Conservation (phyloP, 1,140 invertebrate species). For the Tetramorium alpestre region DNA sequence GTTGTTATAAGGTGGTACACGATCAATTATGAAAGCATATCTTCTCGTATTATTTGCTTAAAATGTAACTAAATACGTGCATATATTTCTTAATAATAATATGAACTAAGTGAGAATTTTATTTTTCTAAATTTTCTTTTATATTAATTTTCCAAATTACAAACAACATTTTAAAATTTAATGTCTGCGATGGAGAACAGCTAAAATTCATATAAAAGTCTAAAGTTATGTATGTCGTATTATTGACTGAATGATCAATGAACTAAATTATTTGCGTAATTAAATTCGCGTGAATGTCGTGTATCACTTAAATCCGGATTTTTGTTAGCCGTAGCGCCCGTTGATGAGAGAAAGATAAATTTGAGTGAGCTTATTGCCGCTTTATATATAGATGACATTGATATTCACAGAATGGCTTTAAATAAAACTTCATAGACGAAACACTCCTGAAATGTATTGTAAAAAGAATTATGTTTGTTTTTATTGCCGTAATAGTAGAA, state of each 20-base stretch:
- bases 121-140: not conserved
- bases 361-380: conserved; percentile 57
- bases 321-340: conserved; percentile 14
- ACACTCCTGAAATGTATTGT: conserved; percentile 26
- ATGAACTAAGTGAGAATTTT: not conserved
- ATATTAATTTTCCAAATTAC: not conserved
- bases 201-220: not conserved
- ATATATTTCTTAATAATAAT: not conserved
- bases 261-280: conserved; percentile 14
- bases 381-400: conserved; percentile 33
- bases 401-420: conserved; percentile 12
- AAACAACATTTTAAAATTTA: not conserved
- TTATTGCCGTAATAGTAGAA: conserved; percentile 31
- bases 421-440: conserved; percentile 34
- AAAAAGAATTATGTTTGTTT: conserved; percentile 42
- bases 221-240: not conserved
- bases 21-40: not conserved
- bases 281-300: conserved; percentile 26
- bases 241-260: not conserved
- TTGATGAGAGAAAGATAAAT: conserved; percentile 23
- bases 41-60: not conserved
- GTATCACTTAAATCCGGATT: conserved; percentile 5
- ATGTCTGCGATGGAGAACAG: not conserved
- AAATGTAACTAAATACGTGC: not conserved
- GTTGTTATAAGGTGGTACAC: conserved; percentile 40